These are phyloP conservation scores for Hydractinia symbiolongicarpus DNA, from an alignment of 30 jellyfish, hydroid and myxozoan species.

Conservation along the genomic window DNA sequence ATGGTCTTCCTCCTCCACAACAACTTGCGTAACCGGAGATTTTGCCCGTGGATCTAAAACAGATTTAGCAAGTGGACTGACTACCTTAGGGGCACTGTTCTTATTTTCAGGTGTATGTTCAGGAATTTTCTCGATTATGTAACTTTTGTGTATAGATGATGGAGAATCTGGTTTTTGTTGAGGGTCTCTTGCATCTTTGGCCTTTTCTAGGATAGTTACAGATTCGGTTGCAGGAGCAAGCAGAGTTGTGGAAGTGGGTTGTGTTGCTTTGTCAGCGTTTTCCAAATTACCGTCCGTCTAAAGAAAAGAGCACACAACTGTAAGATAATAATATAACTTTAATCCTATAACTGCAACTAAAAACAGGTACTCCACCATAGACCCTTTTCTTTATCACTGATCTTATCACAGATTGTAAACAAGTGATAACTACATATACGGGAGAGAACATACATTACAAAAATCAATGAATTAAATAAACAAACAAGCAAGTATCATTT, in stretches of 20 bases:
- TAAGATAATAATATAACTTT: too few relatives aligned
- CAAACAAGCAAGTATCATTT: too few relatives aligned
- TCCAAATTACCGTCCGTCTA: background rate
- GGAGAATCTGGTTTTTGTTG: slow-evolving; percentile 18
- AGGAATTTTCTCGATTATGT: slow-evolving; percentile 35
- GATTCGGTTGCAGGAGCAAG: background rate
- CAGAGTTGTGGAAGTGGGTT: background rate
- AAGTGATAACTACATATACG: too few relatives aligned
- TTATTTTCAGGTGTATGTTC: background rate
- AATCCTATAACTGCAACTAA: too few relatives aligned
- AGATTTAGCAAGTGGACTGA: background rate
- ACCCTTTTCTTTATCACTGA: too few relatives aligned
- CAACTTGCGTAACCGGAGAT: slow-evolving; percentile 15
- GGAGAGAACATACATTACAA: too few relatives aligned
- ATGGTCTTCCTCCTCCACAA: slow-evolving; percentile 40
- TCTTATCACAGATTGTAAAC: too few relatives aligned
- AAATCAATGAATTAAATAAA: too few relatives aligned
- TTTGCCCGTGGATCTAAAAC: background rate
- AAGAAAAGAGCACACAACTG: too few relatives aligned
- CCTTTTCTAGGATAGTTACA: background rate
- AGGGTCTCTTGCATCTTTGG: background rate
- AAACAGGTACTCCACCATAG: too few relatives aligned
- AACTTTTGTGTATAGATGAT: background rate
- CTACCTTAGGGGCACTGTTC: background rate
- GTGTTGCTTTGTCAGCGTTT: background rate